Evolutionary conservation across 2,888 invertebrate genomes (phyloP).

Genomic region (Epistrophe eligans): DNA sequence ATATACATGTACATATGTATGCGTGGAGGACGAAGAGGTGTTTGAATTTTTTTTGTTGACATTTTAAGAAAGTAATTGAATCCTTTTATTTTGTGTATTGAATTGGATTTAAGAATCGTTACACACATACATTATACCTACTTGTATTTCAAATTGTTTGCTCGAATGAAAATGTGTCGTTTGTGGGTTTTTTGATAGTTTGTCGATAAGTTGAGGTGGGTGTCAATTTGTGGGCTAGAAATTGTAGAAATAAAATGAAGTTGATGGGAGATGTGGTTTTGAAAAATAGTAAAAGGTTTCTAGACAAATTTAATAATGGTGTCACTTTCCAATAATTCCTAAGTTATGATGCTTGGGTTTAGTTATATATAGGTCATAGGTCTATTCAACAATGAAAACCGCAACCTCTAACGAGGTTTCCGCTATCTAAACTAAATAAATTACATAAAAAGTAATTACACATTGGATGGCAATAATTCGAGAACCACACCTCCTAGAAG

Average conservation of each 20-base stretch:
- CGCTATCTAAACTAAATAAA: too few species aligned
- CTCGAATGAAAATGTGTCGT: constrained; percentile 4
- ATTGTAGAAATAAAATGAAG: neutral
- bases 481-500: too few species aligned
- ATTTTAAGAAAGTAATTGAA: constrained; percentile 55
- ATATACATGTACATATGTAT: neutral
- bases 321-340: neutral
- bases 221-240: neutral
- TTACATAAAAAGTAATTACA: too few species aligned
- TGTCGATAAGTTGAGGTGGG: neutral
- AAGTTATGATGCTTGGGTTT: neutral
- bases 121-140: too few species aligned
- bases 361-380: too few species aligned
- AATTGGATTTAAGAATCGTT: constrained; percentile 14
- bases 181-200: neutral
- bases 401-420: too few species aligned
- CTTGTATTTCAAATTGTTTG: neutral
- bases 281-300: neutral
- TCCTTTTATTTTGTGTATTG: constrained; percentile 58
- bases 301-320: neutral
- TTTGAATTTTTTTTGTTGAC: neutral
- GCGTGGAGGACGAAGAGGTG: neutral
- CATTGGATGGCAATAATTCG: too few species aligned
- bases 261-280: neutral
- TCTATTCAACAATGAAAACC: too few species aligned